Evolutionary conservation across 2,113 vertebrate genomes (phyloP), one percentile per base, ranked within the genome.

Genomic region (Pterocles gutturalis): DNA sequence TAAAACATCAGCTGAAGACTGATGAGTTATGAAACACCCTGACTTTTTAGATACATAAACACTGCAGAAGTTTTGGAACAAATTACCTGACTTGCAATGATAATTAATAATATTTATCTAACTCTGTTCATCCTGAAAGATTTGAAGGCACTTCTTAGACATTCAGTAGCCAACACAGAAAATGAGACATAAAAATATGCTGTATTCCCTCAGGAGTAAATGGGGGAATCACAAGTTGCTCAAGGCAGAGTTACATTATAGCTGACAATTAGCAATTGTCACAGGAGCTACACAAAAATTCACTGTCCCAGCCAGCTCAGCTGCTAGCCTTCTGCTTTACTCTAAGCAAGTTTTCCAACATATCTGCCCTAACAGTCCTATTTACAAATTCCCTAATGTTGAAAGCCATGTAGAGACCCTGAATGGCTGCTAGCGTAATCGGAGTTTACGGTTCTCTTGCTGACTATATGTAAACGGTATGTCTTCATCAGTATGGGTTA

Each of bases 81-180:
- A 93, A 95, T 95, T 82, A 67, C 3, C 51, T 93, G 71, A 61
- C 48, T 90, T 90, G 21, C 16, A 67, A 76, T 83, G 36, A 49
- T 64, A 93, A 95, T 94, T 93, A 89, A 86, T 83, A 84, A 73
- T 90, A 94, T 95, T 91, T 92, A 67, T 73, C 13, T 87, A 61
- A 4, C 11, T 84, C 24, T 90, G 71, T 90, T 87, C 7, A 34
- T 72, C 38, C 49, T 67, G 66, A 85, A 91, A 58, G 20, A 36
- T 88, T 17, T 7, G 5, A 87, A 73, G 16, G 19, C 34, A 64
- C 82, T 90, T 78, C 45, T 81, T 80, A 69, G 41, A 54, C 61
- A 60, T 80, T 80, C 45, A 65, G 19, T 87, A 89, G 38, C 10
- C 71, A 79, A 25, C 20, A 65, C 2, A 58, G 54, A 84, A 87